phyloP scores from a whole-genome alignment of 2,797 vertebrate genomes.

The Ambastaia sidthimunki region DNA sequence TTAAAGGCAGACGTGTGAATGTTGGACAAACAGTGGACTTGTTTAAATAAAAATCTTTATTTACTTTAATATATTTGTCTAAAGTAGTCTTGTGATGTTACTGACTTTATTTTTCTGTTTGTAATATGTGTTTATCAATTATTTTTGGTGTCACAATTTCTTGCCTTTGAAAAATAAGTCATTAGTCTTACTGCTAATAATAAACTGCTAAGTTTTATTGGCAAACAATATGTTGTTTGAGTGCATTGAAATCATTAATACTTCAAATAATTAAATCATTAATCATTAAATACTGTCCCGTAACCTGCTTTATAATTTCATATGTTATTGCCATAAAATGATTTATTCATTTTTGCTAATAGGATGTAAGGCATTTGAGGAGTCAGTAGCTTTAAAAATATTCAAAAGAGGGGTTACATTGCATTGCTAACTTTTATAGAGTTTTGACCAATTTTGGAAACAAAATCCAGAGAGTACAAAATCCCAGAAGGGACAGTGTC shows the following conservation, averaged over 20 bases:
- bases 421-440: conserved; percentile 27
- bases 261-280: not conserved
- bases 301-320: conserved; percentile 9
- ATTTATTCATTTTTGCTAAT: conserved; percentile 8
- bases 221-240: conserved; percentile 47
- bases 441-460: conserved; percentile 62
- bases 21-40: conserved; percentile 70
- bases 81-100: conserved; percentile 66
- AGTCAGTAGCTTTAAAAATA: conserved; percentile 34
- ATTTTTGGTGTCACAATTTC: conserved; percentile 55
- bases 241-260: too few species aligned
- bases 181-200: conserved; percentile 71
- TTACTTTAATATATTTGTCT: conserved; percentile 78
- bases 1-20: conserved; percentile 73
- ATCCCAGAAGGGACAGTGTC: conserved; percentile 54
- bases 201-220: conserved; percentile 75
- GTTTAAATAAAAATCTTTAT: conserved; percentile 73
- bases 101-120: conserved; percentile 62
- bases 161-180: conserved; percentile 60
- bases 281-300: not conserved
- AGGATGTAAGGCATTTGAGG: conserved; percentile 19
- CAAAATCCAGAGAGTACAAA: conserved; percentile 40
- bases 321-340: not conserved
- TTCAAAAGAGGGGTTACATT: not conserved
- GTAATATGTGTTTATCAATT: conserved; percentile 59